Evolutionary conservation across 2,888 invertebrate species (phyloP), one percentile per base, ranked within the genome.

Genomic region (Sesia apiformis): DNA sequence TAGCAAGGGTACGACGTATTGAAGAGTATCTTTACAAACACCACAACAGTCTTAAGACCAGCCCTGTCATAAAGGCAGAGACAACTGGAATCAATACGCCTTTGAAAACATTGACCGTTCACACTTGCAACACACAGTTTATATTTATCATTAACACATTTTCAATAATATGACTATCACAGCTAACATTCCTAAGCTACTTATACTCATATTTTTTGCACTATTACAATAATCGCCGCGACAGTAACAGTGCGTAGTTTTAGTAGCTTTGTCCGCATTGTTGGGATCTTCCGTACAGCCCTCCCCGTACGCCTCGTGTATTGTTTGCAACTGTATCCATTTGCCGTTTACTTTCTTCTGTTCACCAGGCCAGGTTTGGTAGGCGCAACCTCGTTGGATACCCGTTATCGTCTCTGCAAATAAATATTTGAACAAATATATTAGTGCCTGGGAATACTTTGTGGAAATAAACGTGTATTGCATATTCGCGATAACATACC

Each of bases 231-330:
- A 78, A 64, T 94, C 90, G 0, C 92, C 92, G 53, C 92, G 89
- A 68, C 96, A 96, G 72, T 94, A 95, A 71, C 96, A 96, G 67
- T 93, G 91, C 58, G 91, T 79, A 0, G 93, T 89, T 43, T 87
- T 90, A 2, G 92, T 90, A 3, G 88, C 82, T 7, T 91, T 84
- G n/a, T 90, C 85, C 3, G 57, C 60, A 4, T 92, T 92, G 59
- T 87, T 90, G 52, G 91, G 90, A 63, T 92, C 91, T 38, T 91
- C 90, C 38, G 78, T 77, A 71, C 96, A 96, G 1, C 92, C 93
- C 64, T 93, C 93, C 5, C 86, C 72, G 73, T 95, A 95, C 0
- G 92, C 92, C 64, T 93, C 93, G 67, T 93, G 91, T 23, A 96
- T 90, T 52, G 88, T 84, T 46, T 92, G 89, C 58, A 91, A 90